phyloP scores from a whole-genome alignment of 2,797 vertebrate genomes.

The Borostomias antarcticus region DNA sequence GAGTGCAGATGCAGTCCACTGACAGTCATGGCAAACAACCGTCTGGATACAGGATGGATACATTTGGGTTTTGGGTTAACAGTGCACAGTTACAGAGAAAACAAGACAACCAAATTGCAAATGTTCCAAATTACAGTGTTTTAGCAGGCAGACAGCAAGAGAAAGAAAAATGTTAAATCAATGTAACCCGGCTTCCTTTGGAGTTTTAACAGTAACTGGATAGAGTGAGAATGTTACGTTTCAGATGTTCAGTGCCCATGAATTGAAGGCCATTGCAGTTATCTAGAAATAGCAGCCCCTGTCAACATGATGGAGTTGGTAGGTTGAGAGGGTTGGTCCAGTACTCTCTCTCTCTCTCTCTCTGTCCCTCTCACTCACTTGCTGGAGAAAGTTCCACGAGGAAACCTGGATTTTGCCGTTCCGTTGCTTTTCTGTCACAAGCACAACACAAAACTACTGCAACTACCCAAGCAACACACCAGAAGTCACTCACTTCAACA shows the following conservation, averaged over 20 bases:
- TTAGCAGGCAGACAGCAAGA: neutral
- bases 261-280: neutral
- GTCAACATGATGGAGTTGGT: constrained; percentile 21
- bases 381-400: neutral
- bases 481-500: neutral
- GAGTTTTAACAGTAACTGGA: neutral
- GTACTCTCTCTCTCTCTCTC: constrained; percentile 7
- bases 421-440: neutral
- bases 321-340: neutral
- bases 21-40: constrained; percentile 10
- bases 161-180: constrained; percentile 11
- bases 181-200: neutral
- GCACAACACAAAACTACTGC: neutral
- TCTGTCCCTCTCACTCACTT: neutral
- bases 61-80: neutral
- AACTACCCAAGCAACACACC: constrained; percentile 14
- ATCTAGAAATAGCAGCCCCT: constrained; percentile 29
- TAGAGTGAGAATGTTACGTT: neutral
- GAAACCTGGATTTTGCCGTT: constrained; percentile 22
- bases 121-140: constrained; percentile 4
- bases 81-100: constrained; percentile 5
- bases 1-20: constrained; percentile 22
- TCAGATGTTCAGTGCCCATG: constrained; percentile 15
- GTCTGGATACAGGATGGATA: neutral
- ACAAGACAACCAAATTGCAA: neutral